phyloP scores from a whole-genome alignment of 2,113 vertebrate species.

The Elaphurus davidianus region DNA sequence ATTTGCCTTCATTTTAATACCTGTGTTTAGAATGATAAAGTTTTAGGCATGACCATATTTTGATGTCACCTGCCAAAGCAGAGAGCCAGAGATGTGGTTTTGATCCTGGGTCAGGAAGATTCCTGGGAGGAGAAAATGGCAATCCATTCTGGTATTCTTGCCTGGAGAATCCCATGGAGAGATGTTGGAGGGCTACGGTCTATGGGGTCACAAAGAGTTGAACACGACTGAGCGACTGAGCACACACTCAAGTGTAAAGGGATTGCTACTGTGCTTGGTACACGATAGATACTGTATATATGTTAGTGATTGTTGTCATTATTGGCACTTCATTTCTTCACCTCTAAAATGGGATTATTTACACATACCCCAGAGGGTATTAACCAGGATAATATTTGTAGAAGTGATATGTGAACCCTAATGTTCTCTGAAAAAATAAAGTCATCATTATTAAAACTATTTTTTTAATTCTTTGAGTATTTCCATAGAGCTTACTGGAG shows the following conservation, averaged over 20 bases:
- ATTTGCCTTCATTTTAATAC: neutral
- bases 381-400: slow-evolving; percentile 2
- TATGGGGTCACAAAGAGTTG: neutral
- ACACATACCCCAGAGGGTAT: neutral
- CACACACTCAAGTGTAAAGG: neutral
- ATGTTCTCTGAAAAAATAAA: neutral
- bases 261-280: neutral
- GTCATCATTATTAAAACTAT: neutral
- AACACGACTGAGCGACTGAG: neutral
- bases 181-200: neutral
- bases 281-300: neutral
- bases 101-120: neutral
- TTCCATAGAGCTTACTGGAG: neutral
- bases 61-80: neutral
- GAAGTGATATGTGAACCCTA: neutral
- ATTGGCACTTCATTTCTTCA: neutral
- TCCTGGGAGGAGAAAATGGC: neutral
- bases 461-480: neutral
- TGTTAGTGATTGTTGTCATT: neutral
- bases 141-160: neutral
- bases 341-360: neutral
- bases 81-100: neutral
- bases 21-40: neutral
- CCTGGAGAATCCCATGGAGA: neutral
- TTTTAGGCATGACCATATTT: neutral